Percentiles rank a stretch among this genome's conserved stretches.
Evolutionary conservation across 2,797 vertebrate species (phyloP).

Genomic region (Bryconaethiops microstoma): DNA sequence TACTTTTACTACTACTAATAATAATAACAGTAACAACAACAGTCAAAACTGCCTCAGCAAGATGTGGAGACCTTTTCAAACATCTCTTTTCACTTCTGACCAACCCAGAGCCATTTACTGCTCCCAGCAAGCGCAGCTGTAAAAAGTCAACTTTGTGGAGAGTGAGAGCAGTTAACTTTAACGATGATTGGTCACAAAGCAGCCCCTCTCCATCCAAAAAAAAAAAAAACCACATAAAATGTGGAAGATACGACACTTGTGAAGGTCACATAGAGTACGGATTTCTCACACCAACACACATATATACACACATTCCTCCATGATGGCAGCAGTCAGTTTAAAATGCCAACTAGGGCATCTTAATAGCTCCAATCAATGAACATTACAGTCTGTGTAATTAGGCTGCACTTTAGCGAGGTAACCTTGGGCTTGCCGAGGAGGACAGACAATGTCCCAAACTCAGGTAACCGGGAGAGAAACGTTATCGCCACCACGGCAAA

Average conservation of each 20-base stretch:
- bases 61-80: background rate
- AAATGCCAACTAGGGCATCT: conserved; percentile 37
- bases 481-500: conserved; percentile 27
- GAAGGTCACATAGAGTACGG: conserved; percentile 20
- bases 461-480: conserved; percentile 29
- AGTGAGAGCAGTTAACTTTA: conserved; percentile 23
- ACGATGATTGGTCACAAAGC: conserved; percentile 20
- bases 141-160: conserved; percentile 2
- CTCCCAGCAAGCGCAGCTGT: conserved; percentile 3
- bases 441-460: conserved; percentile 21
- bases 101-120: background rate
- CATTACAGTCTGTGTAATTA: conserved; percentile 45
- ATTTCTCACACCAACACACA: background rate
- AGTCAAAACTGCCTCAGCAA: background rate
- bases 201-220: background rate
- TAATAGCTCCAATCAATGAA: conserved; percentile 54
- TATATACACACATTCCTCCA: background rate
- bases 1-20: too few relatives aligned
- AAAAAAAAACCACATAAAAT: background rate
- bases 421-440: conserved; percentile 37
- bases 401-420: conserved; percentile 42
- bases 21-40: too few relatives aligned
- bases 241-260: background rate
- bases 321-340: conserved; percentile 14
- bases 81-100: background rate